Conservation (phyloP, 2,113 vertebrate species). For the Hylia prasina region DNA sequence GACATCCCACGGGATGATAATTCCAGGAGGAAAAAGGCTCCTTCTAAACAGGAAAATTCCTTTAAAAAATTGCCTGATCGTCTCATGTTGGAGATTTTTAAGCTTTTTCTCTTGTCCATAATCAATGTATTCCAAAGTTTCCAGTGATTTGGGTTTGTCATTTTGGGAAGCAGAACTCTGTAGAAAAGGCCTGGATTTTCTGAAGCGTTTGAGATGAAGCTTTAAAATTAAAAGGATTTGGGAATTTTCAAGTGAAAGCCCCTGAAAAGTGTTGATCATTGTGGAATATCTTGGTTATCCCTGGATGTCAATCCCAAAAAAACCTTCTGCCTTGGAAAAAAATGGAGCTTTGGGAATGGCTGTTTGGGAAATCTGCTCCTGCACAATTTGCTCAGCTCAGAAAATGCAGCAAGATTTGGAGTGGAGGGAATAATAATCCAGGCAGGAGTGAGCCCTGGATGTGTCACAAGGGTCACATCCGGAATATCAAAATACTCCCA, state of each 20-base stretch:
- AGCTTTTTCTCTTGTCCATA: background rate
- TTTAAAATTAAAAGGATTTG: background rate
- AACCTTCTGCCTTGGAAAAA: background rate
- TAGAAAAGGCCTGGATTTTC: background rate
- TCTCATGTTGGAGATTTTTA: background rate
- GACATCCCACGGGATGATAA: background rate
- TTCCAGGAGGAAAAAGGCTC: background rate
- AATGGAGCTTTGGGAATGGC: background rate
- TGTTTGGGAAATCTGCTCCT: background rate
- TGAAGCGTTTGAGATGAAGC: background rate
- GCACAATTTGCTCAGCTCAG: background rate
- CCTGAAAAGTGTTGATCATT: background rate
- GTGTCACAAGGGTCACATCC: background rate
- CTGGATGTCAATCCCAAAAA: no score
- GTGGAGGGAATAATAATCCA: background rate
- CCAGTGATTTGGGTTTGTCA: background rate
- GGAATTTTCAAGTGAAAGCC: background rate
- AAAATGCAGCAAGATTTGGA: background rate
- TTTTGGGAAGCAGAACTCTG: background rate
- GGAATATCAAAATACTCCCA: background rate
- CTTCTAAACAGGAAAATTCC: background rate
- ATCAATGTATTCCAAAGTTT: background rate
- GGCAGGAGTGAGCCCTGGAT: background rate
- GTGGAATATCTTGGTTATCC: background rate
- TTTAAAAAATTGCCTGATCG: background rate